Percentiles rank a stretch among this genome's conserved stretches.
These are phyloP conservation scores for Octomys mimax DNA, from an alignment of 2,797 vertebrate species.

Conservation along the genomic window DNA sequence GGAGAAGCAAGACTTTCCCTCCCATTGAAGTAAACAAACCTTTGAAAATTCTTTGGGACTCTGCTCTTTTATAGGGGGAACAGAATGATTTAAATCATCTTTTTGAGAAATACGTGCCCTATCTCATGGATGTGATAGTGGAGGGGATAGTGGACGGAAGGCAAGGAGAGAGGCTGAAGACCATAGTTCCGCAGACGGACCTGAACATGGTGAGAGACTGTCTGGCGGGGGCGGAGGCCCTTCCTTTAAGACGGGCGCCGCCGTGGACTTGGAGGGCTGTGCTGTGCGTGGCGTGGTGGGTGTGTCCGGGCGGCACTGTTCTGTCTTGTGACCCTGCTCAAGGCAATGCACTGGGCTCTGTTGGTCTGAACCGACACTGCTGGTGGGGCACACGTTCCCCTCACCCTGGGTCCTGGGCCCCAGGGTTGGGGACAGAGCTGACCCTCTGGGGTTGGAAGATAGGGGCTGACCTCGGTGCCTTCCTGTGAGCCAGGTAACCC, in stretches of 20 bases:
- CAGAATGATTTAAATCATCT: conserved; percentile 89
- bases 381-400: fast-evolving
- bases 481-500: conserved; percentile 91
- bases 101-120: conserved; percentile 96
- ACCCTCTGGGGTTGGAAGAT: neutral
- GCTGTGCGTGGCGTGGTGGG: fast-evolving
- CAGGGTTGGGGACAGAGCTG: neutral
- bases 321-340: neutral
- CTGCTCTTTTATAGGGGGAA: conserved; percentile 87
- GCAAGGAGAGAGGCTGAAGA: conserved; percentile 94
- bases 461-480: neutral
- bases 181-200: conserved; percentile 96
- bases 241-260: fast-evolving
- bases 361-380: neutral
- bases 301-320: too few species aligned
- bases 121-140: conserved; percentile 94
- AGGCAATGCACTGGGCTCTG: neutral
- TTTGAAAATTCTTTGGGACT: neutral
- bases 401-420: neutral
- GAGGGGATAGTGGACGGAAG: conserved; percentile 94
- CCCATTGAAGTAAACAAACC: neutral
- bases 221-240: neutral
- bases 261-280: fast-evolving
- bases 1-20: neutral
- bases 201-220: conserved; percentile 95